Conservation (phyloP, 1,140 invertebrate genomes). For the Platorchestia sp. region DNA sequence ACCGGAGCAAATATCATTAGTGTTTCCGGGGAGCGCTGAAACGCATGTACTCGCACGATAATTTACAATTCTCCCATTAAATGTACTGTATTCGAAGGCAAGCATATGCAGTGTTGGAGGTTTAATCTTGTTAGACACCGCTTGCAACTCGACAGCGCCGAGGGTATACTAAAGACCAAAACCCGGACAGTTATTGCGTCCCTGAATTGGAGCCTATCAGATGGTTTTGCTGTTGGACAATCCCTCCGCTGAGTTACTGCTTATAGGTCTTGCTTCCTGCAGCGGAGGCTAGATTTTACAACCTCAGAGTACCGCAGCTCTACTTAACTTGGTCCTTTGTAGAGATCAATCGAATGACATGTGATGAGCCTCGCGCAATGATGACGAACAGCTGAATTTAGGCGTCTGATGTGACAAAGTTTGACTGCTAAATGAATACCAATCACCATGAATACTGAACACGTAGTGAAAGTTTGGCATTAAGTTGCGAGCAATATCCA, state of each 20-base stretch:
- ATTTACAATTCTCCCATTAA: neutral
- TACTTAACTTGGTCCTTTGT: neutral
- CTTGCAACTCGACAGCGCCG: neutral
- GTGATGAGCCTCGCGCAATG: neutral
- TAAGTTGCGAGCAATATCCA: too few species aligned
- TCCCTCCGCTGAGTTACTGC: conserved; percentile 47
- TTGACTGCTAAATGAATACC: too few species aligned
- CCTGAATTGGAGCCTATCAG: conserved; percentile 43
- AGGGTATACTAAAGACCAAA: conserved; percentile 27
- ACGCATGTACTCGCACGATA: neutral
- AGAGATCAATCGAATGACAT: neutral
- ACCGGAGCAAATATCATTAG: neutral
- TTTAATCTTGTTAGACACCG: conserved; percentile 42
- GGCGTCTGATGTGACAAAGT: too few species aligned
- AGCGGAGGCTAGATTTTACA: neutral
- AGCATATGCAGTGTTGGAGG: neutral
- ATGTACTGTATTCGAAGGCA: neutral
- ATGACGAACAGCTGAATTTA: neutral
- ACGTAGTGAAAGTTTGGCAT: too few species aligned
- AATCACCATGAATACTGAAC: too few species aligned
- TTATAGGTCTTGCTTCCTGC: conserved; percentile 24
- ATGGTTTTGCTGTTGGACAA: conserved; percentile 23
- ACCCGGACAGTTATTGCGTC: conserved; percentile 44
- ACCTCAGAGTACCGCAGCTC: neutral
- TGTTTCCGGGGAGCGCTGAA: neutral